These are phyloP conservation scores for Meloidogyne chitwoodi DNA, from an alignment of 1,140 invertebrate genomes.

Conservation along the genomic window DNA sequence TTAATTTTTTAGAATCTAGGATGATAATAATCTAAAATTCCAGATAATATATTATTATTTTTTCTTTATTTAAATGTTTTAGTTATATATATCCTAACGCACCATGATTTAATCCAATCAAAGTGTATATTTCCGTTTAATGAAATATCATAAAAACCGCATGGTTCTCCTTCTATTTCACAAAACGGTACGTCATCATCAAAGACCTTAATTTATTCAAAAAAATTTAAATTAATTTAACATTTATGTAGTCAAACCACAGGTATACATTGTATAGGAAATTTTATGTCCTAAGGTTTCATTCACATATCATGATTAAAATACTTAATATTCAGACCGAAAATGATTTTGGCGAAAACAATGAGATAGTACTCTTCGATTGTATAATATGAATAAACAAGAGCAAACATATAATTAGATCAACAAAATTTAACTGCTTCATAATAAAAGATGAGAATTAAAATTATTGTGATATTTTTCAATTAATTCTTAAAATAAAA, in stretches of 20 bases:
- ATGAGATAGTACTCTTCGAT: neutral
- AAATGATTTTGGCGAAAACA: neutral
- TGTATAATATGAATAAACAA: neutral
- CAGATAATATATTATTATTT: too few relatives aligned
- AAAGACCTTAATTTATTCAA: neutral
- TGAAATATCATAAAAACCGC: conserved; percentile 1
- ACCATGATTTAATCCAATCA: conserved; percentile 6
- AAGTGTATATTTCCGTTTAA: neutral
- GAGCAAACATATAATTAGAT: neutral
- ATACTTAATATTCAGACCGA: neutral
- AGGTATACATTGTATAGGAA: too few relatives aligned
- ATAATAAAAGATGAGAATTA: neutral
- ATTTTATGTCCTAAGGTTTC: too few relatives aligned
- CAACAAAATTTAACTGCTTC: neutral
- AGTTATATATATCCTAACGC: neutral
- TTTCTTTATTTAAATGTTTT: too few relatives aligned
- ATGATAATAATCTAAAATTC: too few relatives aligned
- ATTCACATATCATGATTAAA: too few relatives aligned
- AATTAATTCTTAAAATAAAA: neutral
- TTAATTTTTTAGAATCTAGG: too few relatives aligned
- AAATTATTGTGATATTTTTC: neutral
- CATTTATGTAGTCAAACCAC: too few relatives aligned
- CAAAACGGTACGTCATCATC: neutral
- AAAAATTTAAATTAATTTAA: neutral
- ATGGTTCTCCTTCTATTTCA: conserved; percentile 1